A percentile compares a stretch with the other conserved stretches of the same genome.
phyloP scores from a whole-genome alignment of 2,888 invertebrate species.

The Lasioglossum morio region DNA sequence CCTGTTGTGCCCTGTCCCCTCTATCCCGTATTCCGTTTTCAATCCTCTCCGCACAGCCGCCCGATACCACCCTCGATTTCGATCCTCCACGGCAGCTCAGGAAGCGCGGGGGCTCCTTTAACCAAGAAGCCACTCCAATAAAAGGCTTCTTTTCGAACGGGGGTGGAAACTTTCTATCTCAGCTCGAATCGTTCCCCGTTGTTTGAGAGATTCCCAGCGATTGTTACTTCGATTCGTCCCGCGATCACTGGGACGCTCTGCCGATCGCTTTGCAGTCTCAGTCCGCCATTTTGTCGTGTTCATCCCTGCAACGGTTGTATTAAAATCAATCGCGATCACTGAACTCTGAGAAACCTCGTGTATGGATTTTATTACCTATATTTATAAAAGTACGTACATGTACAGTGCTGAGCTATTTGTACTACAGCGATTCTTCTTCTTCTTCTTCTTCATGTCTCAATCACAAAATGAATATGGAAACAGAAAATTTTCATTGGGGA shows the following conservation, averaged over 20 bases:
- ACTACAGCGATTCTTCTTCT: no score
- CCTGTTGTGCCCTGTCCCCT: background rate
- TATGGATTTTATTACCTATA: background rate
- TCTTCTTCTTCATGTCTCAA: background rate
- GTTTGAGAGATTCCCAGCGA: background rate
- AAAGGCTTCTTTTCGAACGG: slow-evolving; percentile 20
- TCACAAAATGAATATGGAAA: background rate
- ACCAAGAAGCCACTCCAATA: slow-evolving; percentile 47
- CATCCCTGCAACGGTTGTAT: background rate
- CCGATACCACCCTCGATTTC: slow-evolving; percentile 15
- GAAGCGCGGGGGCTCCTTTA: slow-evolving; percentile 32
- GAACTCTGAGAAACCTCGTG: background rate
- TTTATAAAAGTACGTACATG: background rate
- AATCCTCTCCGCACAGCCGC: background rate
- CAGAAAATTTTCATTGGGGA: background rate
- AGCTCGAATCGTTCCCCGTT: slow-evolving; percentile 4
- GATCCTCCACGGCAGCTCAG: slow-evolving; percentile 45
- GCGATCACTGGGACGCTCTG: background rate
- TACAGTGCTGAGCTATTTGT: no score
- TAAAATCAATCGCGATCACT: background rate
- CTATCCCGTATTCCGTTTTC: background rate
- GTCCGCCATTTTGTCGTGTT: slow-evolving; percentile 3
- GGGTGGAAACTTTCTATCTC: slow-evolving; percentile 42
- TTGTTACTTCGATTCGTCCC: slow-evolving; percentile 9
- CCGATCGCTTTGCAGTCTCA: background rate